Conservation (phyloP, 2,888 invertebrate genomes). For the Disparrhopalites patrizii region DNA sequence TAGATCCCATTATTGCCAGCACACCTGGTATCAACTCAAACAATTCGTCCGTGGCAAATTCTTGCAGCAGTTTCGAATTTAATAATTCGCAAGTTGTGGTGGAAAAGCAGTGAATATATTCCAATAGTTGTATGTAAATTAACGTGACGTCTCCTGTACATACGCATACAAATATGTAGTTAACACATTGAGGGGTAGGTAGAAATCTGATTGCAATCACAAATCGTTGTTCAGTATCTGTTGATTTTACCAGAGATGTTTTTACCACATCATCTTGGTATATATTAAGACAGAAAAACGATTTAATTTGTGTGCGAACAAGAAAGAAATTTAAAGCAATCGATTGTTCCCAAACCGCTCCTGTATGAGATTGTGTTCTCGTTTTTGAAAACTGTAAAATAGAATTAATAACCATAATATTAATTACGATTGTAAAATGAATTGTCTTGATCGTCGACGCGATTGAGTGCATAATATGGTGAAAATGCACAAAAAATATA, state of each 20-base stretch:
- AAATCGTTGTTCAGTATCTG: no score
- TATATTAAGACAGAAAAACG: no score
- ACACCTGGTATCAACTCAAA: constrained; percentile 5
- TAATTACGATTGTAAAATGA: constrained; percentile 1
- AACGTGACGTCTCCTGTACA: neutral
- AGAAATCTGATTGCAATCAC: neutral
- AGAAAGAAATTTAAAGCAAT: no score
- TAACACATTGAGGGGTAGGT: neutral
- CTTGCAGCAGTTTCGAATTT: neutral
- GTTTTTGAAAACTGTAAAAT: neutral
- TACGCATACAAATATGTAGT: neutral
- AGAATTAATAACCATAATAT: no score
- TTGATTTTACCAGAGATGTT: neutral
- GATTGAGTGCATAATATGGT: constrained; percentile 3
- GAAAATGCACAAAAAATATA: neutral
- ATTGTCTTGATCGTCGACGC: constrained; percentile 1
- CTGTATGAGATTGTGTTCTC: constrained; percentile 3
- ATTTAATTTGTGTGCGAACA: no score
- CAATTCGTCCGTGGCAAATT: constrained; percentile 7
- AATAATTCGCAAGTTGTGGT: constrained; percentile 1
- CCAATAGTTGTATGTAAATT: neutral
- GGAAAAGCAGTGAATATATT: neutral
- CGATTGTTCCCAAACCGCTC: neutral
- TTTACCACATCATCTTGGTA: no score
- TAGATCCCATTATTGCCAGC: neutral